Evolutionary conservation across 53 echinoderm and acorn worm genomes (phyloP), one percentile per base, ranked within the genome.

Genomic region (Arbacia lixula): DNA sequence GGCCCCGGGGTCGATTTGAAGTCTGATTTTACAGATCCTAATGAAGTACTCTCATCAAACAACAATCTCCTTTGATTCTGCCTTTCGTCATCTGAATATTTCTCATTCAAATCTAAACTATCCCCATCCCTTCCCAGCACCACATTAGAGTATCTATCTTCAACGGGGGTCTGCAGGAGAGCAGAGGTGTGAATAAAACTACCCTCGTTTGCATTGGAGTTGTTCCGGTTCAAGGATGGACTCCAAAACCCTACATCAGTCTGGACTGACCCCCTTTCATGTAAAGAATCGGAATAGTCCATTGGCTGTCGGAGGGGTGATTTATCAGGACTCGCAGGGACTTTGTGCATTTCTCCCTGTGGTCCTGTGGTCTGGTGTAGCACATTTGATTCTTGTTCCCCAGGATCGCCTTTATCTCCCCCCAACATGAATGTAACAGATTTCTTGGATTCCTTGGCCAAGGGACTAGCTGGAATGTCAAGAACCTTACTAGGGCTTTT

Each of bases 381-480:
- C 16, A 42, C 69, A 6, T 6, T 9, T 28, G 26, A 42, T 2
- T 42, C 26, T 26, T 69, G 27, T 19, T 53, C 51, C 21, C 32
- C 20, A 8, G 27, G 20, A 30, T 74, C 33, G 28, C 32, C 43
- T 28, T 74, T 49, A 24, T 57, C 24, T 43, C 35, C 32, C 46
- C 82, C 82, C 27, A 81, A 21, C 82, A 81, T 63, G 50, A 81
- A 81, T 12, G 46, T 32, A 40, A 81, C 82, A 63, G 62, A 81
- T 33, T 81, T 81, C 51, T 81, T 81, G 4, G 82, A 81, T 41
- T 81, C 82, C 24, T 63, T 81, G 43, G 82, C 40, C n/a, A 81
- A 22, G 21, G 31, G 82, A 63, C 43, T 31, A 32, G 74, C 27
- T 74, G n/a, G n/a, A n/a, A n/a, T n/a, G n/a, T 34, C 54, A 32